Evolutionary conservation across 2,113 vertebrate species (phyloP).

Genomic region (Lanius collurio): DNA sequence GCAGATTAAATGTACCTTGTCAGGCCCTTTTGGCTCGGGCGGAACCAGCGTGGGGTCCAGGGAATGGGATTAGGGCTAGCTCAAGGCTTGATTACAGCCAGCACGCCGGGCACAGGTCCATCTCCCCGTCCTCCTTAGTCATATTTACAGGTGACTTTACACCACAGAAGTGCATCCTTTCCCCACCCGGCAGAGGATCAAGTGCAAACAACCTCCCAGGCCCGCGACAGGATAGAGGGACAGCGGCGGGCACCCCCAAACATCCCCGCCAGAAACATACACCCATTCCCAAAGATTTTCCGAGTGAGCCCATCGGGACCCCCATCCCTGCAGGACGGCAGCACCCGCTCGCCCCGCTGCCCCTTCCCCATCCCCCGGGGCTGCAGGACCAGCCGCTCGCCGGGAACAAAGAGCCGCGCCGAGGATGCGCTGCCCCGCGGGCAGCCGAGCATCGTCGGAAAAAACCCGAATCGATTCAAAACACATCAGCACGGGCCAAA

Average conservation of each 20-base stretch:
- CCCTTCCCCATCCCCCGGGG: neutral
- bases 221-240: neutral
- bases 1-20: neutral
- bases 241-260: neutral
- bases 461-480: neutral
- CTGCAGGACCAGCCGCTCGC: neutral
- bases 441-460: neutral
- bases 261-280: neutral
- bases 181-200: neutral
- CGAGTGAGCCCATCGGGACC: neutral
- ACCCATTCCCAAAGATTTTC: rapidly evolving
- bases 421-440: conserved; percentile 36
- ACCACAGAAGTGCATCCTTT: neutral
- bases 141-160: neutral
- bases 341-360: rapidly evolving
- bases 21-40: neutral
- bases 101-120: neutral
- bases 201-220: neutral
- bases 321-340: neutral
- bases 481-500: rapidly evolving
- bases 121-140: neutral
- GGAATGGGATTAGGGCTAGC: neutral
- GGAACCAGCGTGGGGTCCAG: neutral
- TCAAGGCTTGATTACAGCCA: neutral
- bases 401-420: conserved; percentile 16